Base-by-base conservation (phyloP, 2,888 invertebrate genomes). In the Rosalia funebris region DNA sequence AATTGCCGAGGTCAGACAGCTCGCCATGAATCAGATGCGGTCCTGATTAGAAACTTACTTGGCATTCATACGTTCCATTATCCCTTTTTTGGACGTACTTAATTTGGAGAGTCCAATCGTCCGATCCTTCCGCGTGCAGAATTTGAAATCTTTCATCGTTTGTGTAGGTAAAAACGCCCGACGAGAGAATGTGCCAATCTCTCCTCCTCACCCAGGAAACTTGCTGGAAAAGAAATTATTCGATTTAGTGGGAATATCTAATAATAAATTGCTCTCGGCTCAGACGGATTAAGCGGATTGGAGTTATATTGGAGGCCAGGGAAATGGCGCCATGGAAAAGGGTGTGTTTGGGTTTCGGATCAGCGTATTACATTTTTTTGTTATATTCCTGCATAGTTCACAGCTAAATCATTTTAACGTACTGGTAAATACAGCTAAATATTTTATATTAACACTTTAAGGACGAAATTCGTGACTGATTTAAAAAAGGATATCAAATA, bases 61-160 rank as follows among this genome's bases (percentile, higher is more conserved):
- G 95, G 82, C 95, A 95, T 81, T 94, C 94, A 83, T 96, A 96
- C 64, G 93, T 93, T 72, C 96, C 96, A 79, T 94, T 95, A 84
- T 96, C 95, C 77, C 95, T 86, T 77, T 92, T 92, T 83, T 95
- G 94, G 69, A 95, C 94, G 83, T 93, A 96, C 83, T 95, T 95
- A 82, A 96, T 94, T 84, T 95, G 95, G 71, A 96, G 85, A 50
- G 93, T 94, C 95, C 95, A 96, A 83, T 95, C 95, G 81, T 95
- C 95, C 25, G 93, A 91, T 53, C 93, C 92, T 78, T 95, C 93
- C 68, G 89, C 87, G 83, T 95, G 95, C 66, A 94, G 84, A 69
- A 86, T 85, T 78, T 85, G 85, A 80, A 92, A 92, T 72, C 92
- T 86, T 80, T 94, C 93, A 82, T 95, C 95, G 83, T 93, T 95